Conservation (phyloP, 2,797 vertebrate genomes). For the Danio kyathit region DNA sequence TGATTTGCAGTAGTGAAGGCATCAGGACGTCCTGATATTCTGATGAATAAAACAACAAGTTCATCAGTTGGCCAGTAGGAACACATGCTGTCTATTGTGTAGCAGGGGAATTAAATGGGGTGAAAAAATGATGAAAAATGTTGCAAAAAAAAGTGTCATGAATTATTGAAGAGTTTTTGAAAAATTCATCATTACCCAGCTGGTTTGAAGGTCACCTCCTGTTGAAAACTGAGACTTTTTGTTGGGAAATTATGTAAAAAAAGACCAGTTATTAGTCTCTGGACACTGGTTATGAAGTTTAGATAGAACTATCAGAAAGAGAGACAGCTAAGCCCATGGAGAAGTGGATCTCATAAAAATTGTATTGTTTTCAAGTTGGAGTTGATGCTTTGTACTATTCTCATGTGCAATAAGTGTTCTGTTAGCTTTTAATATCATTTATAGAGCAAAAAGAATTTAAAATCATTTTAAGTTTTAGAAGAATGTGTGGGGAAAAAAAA, state of each 20-base stretch:
- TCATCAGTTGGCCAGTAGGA: conserved; percentile 85
- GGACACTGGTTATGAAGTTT: conserved; percentile 39
- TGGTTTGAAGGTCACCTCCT: conserved; percentile 85
- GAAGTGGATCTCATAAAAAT: conserved; percentile 46
- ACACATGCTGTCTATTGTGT: conserved; percentile 74
- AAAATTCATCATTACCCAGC: conserved; percentile 90
- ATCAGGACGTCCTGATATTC: conserved; percentile 78
- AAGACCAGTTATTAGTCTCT: conserved; percentile 53
- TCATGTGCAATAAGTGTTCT: not conserved
- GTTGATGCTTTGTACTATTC: conserved; percentile 1
- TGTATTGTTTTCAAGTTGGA: conserved; percentile 19
- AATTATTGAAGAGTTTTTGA: conserved; percentile 94
- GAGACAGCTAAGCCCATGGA: not conserved
- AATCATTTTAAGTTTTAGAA: not conserved
- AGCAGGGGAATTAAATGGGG: conserved; percentile 46
- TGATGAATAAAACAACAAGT: conserved; percentile 91
- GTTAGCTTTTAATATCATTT: not conserved
- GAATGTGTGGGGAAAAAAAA: too few relatives aligned
- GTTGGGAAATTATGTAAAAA: conserved; percentile 81
- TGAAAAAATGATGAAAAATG: conserved; percentile 75
- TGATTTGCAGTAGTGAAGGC: conserved; percentile 58
- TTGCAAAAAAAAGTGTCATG: conserved; percentile 87
- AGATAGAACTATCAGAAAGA: conserved; percentile 29
- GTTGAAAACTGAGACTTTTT: conserved; percentile 80
- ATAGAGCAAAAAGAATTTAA: not conserved